These are phyloP conservation scores for Girardia tigrina DNA, from an alignment of 2,888 invertebrate genomes.

Conservation along the genomic window DNA sequence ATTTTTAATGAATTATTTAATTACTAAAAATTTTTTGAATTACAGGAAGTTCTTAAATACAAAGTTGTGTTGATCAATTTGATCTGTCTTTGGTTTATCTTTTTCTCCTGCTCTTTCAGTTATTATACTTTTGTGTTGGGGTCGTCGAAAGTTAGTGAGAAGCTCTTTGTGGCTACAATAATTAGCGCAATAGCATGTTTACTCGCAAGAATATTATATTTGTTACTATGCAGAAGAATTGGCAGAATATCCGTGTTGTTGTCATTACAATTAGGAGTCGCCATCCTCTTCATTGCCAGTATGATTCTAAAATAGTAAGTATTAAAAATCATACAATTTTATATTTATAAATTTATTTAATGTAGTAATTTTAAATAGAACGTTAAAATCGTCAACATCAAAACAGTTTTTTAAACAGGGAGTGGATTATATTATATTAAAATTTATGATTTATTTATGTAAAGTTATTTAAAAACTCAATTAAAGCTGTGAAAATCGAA, in stretches of 20 bases:
- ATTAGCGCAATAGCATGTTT: background rate
- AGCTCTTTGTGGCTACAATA: background rate
- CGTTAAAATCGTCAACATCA: too few relatives aligned
- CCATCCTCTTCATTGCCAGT: background rate
- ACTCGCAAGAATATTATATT: background rate
- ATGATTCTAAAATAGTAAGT: conserved; percentile 3
- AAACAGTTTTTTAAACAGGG: too few relatives aligned
- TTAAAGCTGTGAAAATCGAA: too few relatives aligned
- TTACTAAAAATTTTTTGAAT: too few relatives aligned
- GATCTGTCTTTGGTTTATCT: background rate
- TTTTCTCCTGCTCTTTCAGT: conserved; percentile 1
- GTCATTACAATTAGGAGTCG: conserved; percentile 5
- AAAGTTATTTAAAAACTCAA: too few relatives aligned
- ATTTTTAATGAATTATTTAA: too few relatives aligned
- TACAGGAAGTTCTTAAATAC: background rate
- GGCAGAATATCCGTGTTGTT: background rate
- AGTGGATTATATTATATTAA: too few relatives aligned
- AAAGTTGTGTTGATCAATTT: background rate
- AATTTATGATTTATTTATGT: too few relatives aligned
- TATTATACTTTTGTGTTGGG: background rate
- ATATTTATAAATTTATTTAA: too few relatives aligned
- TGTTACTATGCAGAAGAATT: background rate
- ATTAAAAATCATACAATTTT: background rate
- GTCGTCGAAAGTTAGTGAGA: background rate
- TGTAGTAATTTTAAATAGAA: too few relatives aligned